Base-by-base conservation (phyloP, 2,888 invertebrate genomes). In the Torymus texanus region DNA sequence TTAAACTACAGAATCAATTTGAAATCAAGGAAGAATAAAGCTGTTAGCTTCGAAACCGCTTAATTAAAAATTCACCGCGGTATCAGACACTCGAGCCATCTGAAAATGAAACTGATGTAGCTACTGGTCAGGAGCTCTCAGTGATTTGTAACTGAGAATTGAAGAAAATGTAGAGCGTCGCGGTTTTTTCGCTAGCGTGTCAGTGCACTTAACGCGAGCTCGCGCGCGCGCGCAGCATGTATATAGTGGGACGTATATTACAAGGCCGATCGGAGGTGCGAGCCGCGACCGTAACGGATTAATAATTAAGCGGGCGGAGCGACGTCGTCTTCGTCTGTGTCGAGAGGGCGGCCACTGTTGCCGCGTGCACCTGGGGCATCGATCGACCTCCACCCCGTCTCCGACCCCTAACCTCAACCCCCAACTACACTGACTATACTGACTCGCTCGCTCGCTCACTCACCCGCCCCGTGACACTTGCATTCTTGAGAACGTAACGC, bases 321-420 rank as follows among this genome's bases (percentile, higher is more conserved):
- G 59, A 16, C 53, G 13, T 55, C 53, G 67, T 55, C 53, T 16
- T 56, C 56, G 55, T 56, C 29, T 51, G 50, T 24, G 13, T 41
- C 72, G 53, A 18, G 18, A 11, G 18, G 2, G 72, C 21, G 10
- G 1, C 12, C 41, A 41, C 41, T 41, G 41, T 41, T 41, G 41
- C 18, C 56, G 18, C 13, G 68, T 81, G 80, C 82, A 84, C 84
- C 82, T 82, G 82, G 80, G 81, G 81, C 83, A 87, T 87, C 87
- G 86, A 87, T 87, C 86, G 83, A 61, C 76, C 81, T 80, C 79
- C 76, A 76, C 81, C 81, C 62, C 65, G 13, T 62, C 56, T 74
- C 78, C 84, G 80, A 75, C 82, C 83, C 83, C 81, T 84, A 82
- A 84, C 85, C 83, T 79, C 83, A 83, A 84, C 83, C 80, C 78